These are phyloP conservation scores for Automeris io DNA, from an alignment of 2,888 invertebrate species.

Conservation along the genomic window DNA sequence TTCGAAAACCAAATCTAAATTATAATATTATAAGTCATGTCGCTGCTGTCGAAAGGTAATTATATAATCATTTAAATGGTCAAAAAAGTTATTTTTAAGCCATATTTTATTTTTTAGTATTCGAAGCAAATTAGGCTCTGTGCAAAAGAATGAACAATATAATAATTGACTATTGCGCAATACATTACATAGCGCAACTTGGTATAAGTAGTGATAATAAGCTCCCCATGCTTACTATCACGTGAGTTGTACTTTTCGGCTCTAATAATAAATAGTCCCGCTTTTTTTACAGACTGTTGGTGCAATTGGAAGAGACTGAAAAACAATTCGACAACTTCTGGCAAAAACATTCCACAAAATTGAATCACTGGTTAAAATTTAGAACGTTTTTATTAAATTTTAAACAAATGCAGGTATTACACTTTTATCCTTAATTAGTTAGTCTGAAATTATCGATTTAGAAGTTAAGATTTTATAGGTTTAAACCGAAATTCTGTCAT, in stretches of 20 bases:
- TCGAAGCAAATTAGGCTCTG: too few species aligned
- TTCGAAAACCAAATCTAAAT: constrained; percentile 82
- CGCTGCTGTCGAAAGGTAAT: constrained; percentile 92
- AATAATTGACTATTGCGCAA: too few species aligned
- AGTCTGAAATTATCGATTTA: constrained; percentile 7
- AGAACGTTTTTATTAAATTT: constrained; percentile 97
- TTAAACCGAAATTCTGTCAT: constrained; percentile 51
- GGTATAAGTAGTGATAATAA: too few species aligned
- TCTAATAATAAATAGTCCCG: not conserved
- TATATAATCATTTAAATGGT: not conserved
- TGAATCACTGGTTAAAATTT: constrained; percentile 93
- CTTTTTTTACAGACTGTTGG: constrained; percentile 82
- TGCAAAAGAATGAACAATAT: too few species aligned
- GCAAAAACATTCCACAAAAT: constrained; percentile 92
- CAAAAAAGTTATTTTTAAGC: too few species aligned
- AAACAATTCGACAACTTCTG: constrained; percentile 96
- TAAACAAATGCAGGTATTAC: constrained; percentile 86
- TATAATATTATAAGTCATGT: constrained; percentile 89
- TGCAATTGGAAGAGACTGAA: constrained; percentile 96
- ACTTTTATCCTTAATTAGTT: constrained; percentile 14
- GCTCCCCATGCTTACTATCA: not conserved
- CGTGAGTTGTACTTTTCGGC: not conserved
- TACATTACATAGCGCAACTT: too few species aligned
- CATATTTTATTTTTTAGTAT: too few species aligned
- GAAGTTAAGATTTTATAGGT: constrained; percentile 42